A percentile compares a stretch with the other conserved stretches of the same genome.
These are phyloP conservation scores for Cheracebus regulus DNA, from an alignment of 2,797 vertebrate species.

Conservation along the genomic window DNA sequence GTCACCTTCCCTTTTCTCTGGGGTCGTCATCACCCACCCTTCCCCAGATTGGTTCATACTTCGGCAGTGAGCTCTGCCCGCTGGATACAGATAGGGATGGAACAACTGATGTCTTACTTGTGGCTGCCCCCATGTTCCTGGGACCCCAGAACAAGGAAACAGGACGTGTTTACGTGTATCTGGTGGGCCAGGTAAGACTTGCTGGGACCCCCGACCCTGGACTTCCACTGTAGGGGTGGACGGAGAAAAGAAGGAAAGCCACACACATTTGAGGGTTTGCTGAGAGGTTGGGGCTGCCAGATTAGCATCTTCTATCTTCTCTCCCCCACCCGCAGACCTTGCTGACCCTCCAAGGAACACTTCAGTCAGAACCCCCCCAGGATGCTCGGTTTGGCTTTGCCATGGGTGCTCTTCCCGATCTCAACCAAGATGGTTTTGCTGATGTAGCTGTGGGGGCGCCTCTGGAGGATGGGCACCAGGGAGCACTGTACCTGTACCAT, in stretches of 20 bases:
- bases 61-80: slow-evolving; percentile 94
- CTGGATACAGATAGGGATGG: slow-evolving; percentile 93
- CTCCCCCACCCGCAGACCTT: slow-evolving; percentile 79
- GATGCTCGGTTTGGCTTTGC: slow-evolving; percentile 94
- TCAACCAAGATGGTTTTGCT: slow-evolving; percentile 92
- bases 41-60: slow-evolving; percentile 95
- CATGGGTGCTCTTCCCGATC: slow-evolving; percentile 89
- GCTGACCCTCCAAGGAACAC: slow-evolving; percentile 89
- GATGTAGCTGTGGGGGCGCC: slow-evolving; percentile 94
- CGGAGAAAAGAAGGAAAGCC: not conserved
- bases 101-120: slow-evolving; percentile 93
- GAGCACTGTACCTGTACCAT: slow-evolving; percentile 94
- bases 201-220: not conserved
- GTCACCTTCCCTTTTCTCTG: slow-evolving; percentile 21
- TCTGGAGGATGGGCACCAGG: slow-evolving; percentile 93
- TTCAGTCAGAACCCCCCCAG: slow-evolving; percentile 88
- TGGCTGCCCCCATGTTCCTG: slow-evolving; percentile 96
- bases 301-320: not conserved
- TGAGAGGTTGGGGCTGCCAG: not conserved
- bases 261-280: not conserved
- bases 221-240: fast-evolving
- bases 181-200: slow-evolving; percentile 83
- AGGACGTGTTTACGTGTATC: slow-evolving; percentile 93
- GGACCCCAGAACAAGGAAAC: slow-evolving; percentile 93
- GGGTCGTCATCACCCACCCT: not conserved